Evolutionary conservation across 2,888 invertebrate species (phyloP), one percentile per base, ranked within the genome.

Genomic region (Eueremaeus valkanovi): DNA sequence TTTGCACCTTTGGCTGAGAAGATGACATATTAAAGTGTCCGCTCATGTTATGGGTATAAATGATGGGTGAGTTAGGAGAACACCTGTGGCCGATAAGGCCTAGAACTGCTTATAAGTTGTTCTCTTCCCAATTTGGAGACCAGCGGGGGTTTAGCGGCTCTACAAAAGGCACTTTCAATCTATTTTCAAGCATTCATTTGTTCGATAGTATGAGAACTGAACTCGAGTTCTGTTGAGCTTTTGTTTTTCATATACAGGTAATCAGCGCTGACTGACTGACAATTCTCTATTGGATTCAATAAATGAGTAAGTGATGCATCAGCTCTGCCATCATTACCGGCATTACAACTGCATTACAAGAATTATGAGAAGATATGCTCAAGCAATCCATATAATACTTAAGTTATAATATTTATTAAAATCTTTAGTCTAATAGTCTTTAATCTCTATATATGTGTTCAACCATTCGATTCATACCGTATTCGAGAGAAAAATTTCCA

Each of bases 21-120:
- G 66, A 66, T 66, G 66, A 66, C 66, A 66, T 36, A 66, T 66
- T 66, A 66, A 66, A 66, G 36, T 66, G 66, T 66, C 66, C 66
- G 66, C 3, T 66, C 66, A 66, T 66, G 36, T 66, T 40, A 66
- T 66, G 66, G 66, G 8, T 18, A 66, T 66, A 66, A 66, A 66
- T 66, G 66, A 66, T 66, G n/a, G 66, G 13, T 31, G 21, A 66
- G 66, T 66, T 66, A 66, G 40, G 61, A n/a, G 66, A 66, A 66
- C 66, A 66, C 66, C 66, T 66, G 66, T 66, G 66, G 66, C 31
- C 29, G n/a, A 31, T 31, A 61, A 31, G 18, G 31, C 61, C 31
- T 61, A 61, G 31, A 21, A 61, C 31, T 66, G 36, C 66, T 31
- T 21, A 66, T 33, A 66, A 66, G 66, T 8, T 66, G 36, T 66